Evolutionary conservation across 2,888 invertebrate species (phyloP).

Genomic region (Bibio marci): DNA sequence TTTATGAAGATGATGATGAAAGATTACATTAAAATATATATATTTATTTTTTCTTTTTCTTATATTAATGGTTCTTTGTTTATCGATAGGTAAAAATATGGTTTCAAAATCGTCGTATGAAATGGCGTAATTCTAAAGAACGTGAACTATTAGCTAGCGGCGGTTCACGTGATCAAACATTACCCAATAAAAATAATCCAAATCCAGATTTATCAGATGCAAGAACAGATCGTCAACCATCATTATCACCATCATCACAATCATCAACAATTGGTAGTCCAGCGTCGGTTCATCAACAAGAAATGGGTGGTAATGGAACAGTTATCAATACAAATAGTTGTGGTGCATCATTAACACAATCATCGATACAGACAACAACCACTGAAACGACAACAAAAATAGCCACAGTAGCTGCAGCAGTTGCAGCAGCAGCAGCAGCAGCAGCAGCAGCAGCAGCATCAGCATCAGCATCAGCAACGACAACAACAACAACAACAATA

Average conservation of each 20-base stretch:
- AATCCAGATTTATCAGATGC: constrained; percentile 89
- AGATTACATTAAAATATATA: too few relatives aligned
- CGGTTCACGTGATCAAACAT: constrained; percentile 81
- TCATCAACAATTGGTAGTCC: constrained; percentile 21
- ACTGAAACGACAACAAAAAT: neutral
- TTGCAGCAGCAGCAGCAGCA: constrained; percentile 48
- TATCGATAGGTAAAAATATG: constrained; percentile 43
- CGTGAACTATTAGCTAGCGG: constrained; percentile 80
- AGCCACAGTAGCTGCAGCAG: constrained; percentile 49
- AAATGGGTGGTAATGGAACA: too few relatives aligned
- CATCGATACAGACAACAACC: neutral
- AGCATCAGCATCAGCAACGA: constrained; percentile 1
- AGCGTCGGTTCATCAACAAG: constrained; percentile 1
- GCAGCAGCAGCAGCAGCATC: constrained; percentile 43
- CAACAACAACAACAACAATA: neutral
- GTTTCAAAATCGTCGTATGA: constrained; percentile 98
- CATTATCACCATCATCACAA: constrained; percentile 31
- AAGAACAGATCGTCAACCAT: constrained; percentile 58
- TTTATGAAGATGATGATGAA: too few relatives aligned
- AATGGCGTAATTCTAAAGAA: constrained; percentile 94
- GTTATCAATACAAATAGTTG: too few relatives aligned
- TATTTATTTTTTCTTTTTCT: too few relatives aligned
- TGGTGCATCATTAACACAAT: constrained; percentile 12
- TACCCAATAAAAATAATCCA: constrained; percentile 93
- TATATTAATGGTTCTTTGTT: too few relatives aligned